Evolutionary conservation across 2,888 invertebrate species (phyloP), one percentile per base, ranked within the genome.

Genomic region (Tubiluchus corallicola): DNA sequence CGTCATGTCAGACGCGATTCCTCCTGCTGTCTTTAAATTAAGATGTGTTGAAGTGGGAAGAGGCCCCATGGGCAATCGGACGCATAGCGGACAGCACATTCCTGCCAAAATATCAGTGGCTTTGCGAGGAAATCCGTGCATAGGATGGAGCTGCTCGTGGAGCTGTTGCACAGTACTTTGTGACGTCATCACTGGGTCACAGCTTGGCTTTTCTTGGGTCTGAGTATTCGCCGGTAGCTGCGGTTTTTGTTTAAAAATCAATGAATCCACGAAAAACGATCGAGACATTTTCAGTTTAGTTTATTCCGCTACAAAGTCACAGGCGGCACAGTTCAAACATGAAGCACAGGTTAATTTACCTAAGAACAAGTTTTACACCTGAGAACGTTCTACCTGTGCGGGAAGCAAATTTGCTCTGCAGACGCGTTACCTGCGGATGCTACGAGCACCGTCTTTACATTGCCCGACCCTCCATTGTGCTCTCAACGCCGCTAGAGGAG

Each of bases 1-100:
- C 9, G 9, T 29, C 9, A 29, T n/a, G 29, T 29, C 29, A n/a
- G 29, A 9, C 29, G n/a, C n/a, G 9, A n/a, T n/a, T 9, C n/a
- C n/a, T n/a, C 9, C 9, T n/a, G 29, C n/a, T n/a, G 29, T 29
- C 29, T 29, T 29, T 29, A 9, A 9, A n/a, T 9, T n/a, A n/a
- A 29, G 9, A 9, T 9, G n/a, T 9, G 9, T 9, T 9, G 29
- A 29, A 9, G n/a, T n/a, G 29, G 29, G 29, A 9, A 29, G 29
- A 9, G 29, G n/a, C 9, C 9, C 29, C n/a, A 29, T n/a, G 29
- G 29, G 29, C 29, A 29, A n/a, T 9, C 29, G 29, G 9, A 29
- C 29, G 29, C 29, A 29, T n/a, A 29, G 29, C 29, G 29, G 29
- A n/a, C 29, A 29, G 29, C 29, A 29, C 29, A 29, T 29, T 9